Percentiles rank a stretch among this genome's conserved stretches.
phyloP scores from a whole-genome alignment of 2,797 vertebrate species.

The Microctenopoma steveboyesi region DNA sequence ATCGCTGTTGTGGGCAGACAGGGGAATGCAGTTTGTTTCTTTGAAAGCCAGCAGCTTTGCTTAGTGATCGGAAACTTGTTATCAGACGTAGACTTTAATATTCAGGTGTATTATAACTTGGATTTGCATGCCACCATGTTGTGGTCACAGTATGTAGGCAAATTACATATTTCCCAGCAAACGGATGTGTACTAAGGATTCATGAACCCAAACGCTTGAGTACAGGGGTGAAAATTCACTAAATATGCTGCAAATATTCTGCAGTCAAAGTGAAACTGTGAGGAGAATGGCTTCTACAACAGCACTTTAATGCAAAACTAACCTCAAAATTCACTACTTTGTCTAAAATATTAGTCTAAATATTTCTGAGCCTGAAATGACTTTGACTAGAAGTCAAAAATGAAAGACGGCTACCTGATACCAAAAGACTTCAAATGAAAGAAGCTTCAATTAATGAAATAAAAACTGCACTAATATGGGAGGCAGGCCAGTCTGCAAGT shows the following conservation, averaged over 20 bases:
- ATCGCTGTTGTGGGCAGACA: constrained; percentile 9
- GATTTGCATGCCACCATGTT: background rate
- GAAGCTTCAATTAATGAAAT: background rate
- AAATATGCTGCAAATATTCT: background rate
- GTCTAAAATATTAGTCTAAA: background rate
- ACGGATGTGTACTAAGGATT: background rate
- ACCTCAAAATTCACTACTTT: background rate
- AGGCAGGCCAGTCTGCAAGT: background rate
- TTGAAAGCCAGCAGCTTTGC: background rate
- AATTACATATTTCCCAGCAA: background rate
- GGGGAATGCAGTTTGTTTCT: constrained; percentile 4
- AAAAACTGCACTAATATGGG: background rate
- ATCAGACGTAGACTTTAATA: background rate
- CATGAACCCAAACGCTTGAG: background rate
- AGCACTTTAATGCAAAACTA: background rate
- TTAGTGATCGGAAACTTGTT: background rate
- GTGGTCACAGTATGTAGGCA: background rate
- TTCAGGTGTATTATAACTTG: background rate
- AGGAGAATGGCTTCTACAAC: background rate
- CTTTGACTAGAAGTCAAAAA: background rate
- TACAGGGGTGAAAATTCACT: background rate
- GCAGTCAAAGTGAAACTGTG: background rate
- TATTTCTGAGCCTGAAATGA: background rate
- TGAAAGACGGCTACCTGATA: background rate
- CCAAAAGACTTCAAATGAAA: too few species aligned